Evolutionary conservation across 2,888 invertebrate species (phyloP).

Genomic region (Tanypteryx hageni): DNA sequence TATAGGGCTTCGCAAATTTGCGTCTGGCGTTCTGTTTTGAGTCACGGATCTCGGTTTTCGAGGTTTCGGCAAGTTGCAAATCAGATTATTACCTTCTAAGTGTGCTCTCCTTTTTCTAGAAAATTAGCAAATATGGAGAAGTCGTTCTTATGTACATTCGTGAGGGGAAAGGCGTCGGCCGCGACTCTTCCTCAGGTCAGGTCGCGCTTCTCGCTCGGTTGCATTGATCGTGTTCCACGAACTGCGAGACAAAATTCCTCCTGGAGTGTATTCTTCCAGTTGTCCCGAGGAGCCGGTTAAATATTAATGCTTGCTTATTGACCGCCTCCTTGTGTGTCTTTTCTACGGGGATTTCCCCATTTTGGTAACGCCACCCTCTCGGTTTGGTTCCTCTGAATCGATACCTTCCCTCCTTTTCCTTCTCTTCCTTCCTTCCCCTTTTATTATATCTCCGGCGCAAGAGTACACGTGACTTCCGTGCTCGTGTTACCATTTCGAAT

Average conservation of each 20-base stretch:
- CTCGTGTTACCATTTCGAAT: background rate
- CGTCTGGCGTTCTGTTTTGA: background rate
- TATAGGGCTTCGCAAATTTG: conserved; percentile 26
- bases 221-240: background rate
- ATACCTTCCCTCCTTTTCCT: no score
- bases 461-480: background rate
- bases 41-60: background rate
- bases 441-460: background rate
- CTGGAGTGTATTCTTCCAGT: no score
- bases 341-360: no score
- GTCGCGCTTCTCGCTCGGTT: background rate
- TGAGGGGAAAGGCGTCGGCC: background rate
- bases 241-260: background rate
- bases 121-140: background rate
- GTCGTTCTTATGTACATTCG: background rate
- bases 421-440: no score
- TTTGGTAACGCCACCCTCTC: no score
- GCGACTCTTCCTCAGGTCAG: background rate
- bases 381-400: no score
- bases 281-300: no score
- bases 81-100: background rate
- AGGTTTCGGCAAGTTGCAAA: background rate
- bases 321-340: no score
- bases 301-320: no score
- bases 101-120: background rate